Evolutionary conservation across 1,140 invertebrate species (phyloP), one percentile per base, ranked within the genome.

Genomic region (Lutraria rhynchaena): DNA sequence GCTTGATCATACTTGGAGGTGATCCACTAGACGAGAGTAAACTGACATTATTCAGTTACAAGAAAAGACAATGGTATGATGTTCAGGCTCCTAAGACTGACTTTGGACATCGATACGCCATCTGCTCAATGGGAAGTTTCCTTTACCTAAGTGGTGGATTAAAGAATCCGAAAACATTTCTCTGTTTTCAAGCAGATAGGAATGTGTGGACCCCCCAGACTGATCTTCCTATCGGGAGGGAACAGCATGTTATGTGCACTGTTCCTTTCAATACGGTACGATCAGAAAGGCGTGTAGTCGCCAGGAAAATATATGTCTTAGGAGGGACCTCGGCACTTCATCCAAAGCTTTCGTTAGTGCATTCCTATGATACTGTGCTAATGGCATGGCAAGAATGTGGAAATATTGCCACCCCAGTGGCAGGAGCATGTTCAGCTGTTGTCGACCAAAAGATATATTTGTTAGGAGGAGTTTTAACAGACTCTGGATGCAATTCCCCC

Each of bases 71-170:
- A 2, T 77, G 75, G 75, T 67, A 35, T 71, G n/a, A 55, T 22
- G 24, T 55, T n/a, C 17, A 65, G 11, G 22, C 58, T 0, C 57
- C 19, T 33, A 33, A 33, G 5, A 31, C 24, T 27, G 51, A 77
- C 1, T 51, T 77, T 53, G 75, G 75, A 27, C 41, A 77, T 24
- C 24, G 61, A 19, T 77, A 67, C 41, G 75, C 75, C 7, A n/a
- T 77, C 13, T 77, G 75, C 24, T 61, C 75, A 24, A 31, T 33
- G 17, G 46, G 51, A 53, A 55, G 61, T 67, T 27, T 63, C 3
- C 44, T 77, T 29, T 77, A 67, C 49, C 24, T 77, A 2, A 67
- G 60, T 67, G 75, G 75, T n/a, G 75, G 75, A 19, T 37, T 46
- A 9, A 55, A 9, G 3, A 65, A 65, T 29, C 58, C 27, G 46